phyloP scores from a whole-genome alignment of 2,888 invertebrate genomes.

The Eurytoma adleriae region DNA sequence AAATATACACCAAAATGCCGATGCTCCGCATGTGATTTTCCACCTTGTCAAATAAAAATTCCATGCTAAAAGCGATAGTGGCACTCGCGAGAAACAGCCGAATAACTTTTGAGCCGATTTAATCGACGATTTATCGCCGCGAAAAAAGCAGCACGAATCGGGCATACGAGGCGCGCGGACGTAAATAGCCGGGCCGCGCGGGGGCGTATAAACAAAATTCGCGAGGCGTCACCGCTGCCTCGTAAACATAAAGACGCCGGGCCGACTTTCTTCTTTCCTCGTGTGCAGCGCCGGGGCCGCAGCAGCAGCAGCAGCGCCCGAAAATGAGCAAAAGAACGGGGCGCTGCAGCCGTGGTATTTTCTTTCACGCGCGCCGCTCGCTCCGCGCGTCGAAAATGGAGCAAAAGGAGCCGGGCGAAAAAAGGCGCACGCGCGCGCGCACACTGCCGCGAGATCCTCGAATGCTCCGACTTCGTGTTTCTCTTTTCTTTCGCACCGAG shows the following conservation, averaged over 20 bases:
- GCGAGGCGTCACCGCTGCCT: conserved; percentile 17
- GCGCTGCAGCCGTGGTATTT: neutral
- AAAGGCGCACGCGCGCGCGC: neutral
- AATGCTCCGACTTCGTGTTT: too few relatives aligned
- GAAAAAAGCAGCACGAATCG: neutral
- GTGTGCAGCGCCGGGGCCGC: neutral
- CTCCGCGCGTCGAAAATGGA: neutral
- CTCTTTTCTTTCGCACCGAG: too few relatives aligned
- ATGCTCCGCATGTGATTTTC: too few relatives aligned
- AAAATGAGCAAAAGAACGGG: conserved; percentile 5
- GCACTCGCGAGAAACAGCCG: too few relatives aligned
- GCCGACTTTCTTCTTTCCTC: conserved; percentile 9
- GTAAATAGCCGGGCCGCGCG: conserved; percentile 34
- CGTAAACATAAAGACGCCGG: conserved; percentile 36
- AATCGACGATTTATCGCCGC: too few relatives aligned
- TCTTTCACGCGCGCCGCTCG: neutral
- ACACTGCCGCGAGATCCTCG: neutral
- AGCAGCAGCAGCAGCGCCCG: neutral
- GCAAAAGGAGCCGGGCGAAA: neutral
- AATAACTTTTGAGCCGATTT: too few relatives aligned
- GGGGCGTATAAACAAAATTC: conserved; percentile 39
- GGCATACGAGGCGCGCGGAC: neutral
- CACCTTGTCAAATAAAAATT: too few relatives aligned
- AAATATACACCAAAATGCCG: too few relatives aligned
- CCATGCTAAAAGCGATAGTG: too few relatives aligned